Conservation (phyloP, 2,888 invertebrate genomes). For the Ectropis crepuscularia region DNA sequence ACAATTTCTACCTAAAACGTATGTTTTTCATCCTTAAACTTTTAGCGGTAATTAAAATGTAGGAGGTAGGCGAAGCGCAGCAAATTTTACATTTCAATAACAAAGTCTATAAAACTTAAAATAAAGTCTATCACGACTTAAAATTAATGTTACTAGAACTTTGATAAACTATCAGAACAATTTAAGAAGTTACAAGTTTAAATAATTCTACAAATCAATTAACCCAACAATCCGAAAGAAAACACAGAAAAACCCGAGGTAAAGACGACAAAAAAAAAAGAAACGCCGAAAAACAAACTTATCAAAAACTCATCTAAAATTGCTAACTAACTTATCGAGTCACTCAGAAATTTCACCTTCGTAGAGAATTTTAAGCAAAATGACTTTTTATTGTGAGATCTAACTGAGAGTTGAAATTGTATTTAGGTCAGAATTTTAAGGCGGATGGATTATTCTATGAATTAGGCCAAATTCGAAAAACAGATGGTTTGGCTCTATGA, state of each 20-base stretch:
- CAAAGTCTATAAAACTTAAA: too few species aligned
- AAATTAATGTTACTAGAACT: not conserved
- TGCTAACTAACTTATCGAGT: slow-evolving; percentile 37
- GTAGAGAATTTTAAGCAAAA: slow-evolving; percentile 28
- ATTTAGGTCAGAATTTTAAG: not conserved
- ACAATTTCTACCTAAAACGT: too few species aligned
- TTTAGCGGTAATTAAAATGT: too few species aligned
- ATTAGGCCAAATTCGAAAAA: too few species aligned
- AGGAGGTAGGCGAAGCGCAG: too few species aligned
- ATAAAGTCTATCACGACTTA: too few species aligned
- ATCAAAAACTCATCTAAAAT: slow-evolving; percentile 40
- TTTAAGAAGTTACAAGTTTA: not conserved
- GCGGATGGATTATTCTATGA: too few species aligned
- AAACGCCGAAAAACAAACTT: slow-evolving; percentile 31
- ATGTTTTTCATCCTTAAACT: too few species aligned
- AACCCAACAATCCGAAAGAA: slow-evolving; percentile 13
- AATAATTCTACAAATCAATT: slow-evolving; percentile 11
- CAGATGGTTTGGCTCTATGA: too few species aligned
- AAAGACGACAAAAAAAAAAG: slow-evolving; percentile 20
- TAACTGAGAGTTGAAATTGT: slow-evolving; percentile 3
- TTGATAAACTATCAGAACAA: not conserved
- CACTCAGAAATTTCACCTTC: slow-evolving; percentile 32
- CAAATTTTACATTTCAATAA: too few species aligned
- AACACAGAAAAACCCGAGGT: slow-evolving; percentile 17
- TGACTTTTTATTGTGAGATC: slow-evolving; percentile 25